phyloP scores from a whole-genome alignment of 2,113 vertebrate genomes.

The Amblyornis subalaris region DNA sequence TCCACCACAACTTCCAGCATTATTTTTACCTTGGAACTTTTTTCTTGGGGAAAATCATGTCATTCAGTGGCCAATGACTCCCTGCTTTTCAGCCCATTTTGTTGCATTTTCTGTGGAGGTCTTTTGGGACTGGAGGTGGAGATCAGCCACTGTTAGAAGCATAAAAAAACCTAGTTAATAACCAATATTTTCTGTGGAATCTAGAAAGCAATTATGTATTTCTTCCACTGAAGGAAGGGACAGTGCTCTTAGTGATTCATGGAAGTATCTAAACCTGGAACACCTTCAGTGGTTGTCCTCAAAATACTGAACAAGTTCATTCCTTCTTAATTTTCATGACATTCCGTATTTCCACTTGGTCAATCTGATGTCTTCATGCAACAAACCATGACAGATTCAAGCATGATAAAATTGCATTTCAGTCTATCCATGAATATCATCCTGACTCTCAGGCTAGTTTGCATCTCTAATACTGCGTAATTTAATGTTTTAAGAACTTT shows the following conservation, averaged over 20 bases:
- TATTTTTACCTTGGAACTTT: neutral
- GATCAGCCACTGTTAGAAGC: neutral
- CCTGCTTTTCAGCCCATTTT: neutral
- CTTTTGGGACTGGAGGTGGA: neutral
- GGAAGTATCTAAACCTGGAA: neutral
- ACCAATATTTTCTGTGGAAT: neutral
- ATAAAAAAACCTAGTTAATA: neutral
- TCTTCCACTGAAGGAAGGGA: neutral
- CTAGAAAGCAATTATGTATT: neutral
- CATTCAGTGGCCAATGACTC: neutral
- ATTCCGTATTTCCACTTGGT: neutral
- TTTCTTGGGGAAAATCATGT: neutral
- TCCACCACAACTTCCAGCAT: neutral
- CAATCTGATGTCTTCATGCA: neutral
- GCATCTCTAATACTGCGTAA: neutral
- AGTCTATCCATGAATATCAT: neutral
- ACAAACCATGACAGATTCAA: neutral
- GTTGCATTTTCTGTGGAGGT: neutral
- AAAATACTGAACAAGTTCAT: neutral
- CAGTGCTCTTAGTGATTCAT: neutral
- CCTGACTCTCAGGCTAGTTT: neutral
- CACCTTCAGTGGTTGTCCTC: neutral
- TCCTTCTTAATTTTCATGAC: neutral
- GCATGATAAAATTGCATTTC: neutral
- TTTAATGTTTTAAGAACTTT: neutral